Evolutionary conservation across 92 coral and sea anemone species (phyloP), one percentile per base, ranked within the genome.

Genomic region (Paragorgia papillata): DNA sequence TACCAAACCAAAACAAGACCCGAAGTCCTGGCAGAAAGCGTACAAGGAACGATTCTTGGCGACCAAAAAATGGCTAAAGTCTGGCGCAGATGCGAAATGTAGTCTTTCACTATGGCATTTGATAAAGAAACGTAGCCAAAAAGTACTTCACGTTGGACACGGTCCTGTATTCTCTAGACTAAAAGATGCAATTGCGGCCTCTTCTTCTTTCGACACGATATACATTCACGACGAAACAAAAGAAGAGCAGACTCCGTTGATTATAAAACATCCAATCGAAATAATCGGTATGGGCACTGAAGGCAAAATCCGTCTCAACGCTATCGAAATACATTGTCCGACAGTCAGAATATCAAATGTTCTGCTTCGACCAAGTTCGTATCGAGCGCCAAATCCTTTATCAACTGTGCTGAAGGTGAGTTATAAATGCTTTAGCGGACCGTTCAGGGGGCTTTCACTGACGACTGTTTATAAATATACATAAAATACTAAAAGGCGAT

Each of bases 131-230:
- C 80, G 94, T 30, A 78, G 88, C 39, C 78, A 63, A 25, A 67
- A 91, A 44, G 75, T 69, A 5, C 61, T 86, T n/a, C 89, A 86
- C 30, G 97, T 94, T 18, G 98, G 98, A 15, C 79, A 69, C n/a
- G 92, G 91, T 26, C 82, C 57, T 30, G 87, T 80, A 49, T 94
- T 62, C 54, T 62, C 70, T 28, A 85, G 91, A 9, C 81, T 94
- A 39, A 93, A 85, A 39, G 88, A 87, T 54, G 98, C 98, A 3
- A 67, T 94, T 59, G 88, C 88, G 13, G 86, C 88, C 0, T 92
- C 98, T 7, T 85, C 98, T n/a, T 92, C 98, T 10, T 94, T 88
- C 74, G 98, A 94, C 46, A 84, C 92, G 9, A 84, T 94, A 37
- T 69, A 88, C 2, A 80, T 94, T 27, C 88, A 94, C 41, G 65